Evolutionary conservation across 2,797 vertebrate species (phyloP).

Genomic region (Loriculus beryllinus): DNA sequence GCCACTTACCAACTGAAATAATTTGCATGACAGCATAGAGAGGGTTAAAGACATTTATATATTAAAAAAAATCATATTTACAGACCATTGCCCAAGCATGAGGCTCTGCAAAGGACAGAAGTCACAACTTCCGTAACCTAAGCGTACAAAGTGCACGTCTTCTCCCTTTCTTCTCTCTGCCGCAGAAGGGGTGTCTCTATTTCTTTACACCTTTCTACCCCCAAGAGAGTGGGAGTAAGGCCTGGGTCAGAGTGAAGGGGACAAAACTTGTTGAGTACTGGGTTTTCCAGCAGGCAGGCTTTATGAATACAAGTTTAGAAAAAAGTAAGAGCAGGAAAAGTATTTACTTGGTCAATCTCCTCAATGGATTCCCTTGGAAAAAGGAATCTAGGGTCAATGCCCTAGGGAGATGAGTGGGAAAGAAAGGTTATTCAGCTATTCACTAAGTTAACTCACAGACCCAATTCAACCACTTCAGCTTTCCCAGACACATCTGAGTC

Average conservation of each 20-base stretch:
- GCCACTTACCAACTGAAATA: neutral
- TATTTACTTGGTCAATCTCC: neutral
- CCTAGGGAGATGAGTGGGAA: neutral
- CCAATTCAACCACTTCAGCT: neutral
- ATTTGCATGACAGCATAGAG: slow-evolving; percentile 16
- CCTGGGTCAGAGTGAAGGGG: neutral
- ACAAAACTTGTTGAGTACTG: neutral
- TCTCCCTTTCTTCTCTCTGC: slow-evolving; percentile 22
- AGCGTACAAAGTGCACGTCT: slow-evolving; percentile 65
- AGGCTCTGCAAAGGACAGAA: slow-evolving; percentile 49
- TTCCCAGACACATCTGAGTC: neutral
- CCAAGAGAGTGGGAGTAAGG: neutral
- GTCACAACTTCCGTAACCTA: slow-evolving; percentile 35
- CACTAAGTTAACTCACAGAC: neutral
- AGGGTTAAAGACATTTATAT: slow-evolving; percentile 72
- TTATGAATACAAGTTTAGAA: neutral
- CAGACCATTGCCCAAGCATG: slow-evolving; percentile 59
- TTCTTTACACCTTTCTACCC: neutral
- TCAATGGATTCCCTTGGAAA: neutral
- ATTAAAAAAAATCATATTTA: slow-evolving; percentile 54
- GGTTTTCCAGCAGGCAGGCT: neutral
- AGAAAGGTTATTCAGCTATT: slow-evolving; percentile 8
- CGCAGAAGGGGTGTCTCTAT: neutral
- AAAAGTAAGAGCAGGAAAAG: neutral
- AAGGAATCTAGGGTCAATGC: neutral